Percentiles rank a stretch among this genome's conserved stretches.
Conservation (phyloP, 2,797 vertebrate species). For the Oreortyx pictus region DNA sequence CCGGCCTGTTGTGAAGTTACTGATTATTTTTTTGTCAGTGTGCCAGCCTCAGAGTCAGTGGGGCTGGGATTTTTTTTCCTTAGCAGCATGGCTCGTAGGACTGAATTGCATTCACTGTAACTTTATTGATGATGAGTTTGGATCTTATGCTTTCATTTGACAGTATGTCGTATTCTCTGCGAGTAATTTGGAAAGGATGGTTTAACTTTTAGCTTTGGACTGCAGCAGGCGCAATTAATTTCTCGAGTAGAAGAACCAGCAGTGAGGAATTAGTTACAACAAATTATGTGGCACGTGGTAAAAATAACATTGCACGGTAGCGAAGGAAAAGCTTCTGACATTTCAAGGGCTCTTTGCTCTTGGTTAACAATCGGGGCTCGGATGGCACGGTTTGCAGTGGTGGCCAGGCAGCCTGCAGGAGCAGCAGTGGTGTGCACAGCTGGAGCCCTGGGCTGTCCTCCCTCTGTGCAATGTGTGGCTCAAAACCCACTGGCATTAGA, state of each 20-base stretch:
- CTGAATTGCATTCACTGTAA: not conserved
- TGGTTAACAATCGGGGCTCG: slow-evolving; percentile 11
- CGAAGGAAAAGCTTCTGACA: not conserved
- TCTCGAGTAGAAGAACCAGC: slow-evolving; percentile 8
- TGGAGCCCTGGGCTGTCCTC: not conserved
- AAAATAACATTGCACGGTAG: slow-evolving; percentile 46
- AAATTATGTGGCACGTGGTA: slow-evolving; percentile 43
- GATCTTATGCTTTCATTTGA: not conserved
- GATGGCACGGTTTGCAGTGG: not conserved
- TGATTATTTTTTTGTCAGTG: not conserved
- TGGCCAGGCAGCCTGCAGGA: slow-evolving; percentile 34
- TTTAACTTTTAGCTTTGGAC: slow-evolving; percentile 25
- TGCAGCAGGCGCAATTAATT: not conserved
- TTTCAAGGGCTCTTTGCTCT: not conserved
- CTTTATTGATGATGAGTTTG: not conserved
- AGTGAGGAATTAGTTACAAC: slow-evolving; percentile 26
- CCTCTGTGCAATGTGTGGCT: not conserved
- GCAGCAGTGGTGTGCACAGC: slow-evolving; percentile 14
- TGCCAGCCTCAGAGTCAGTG: not conserved
- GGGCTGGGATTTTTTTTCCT: not conserved
- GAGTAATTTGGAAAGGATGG: slow-evolving; percentile 28
- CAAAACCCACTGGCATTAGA: not conserved
- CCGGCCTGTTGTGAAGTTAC: not conserved
- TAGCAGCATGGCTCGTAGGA: not conserved
- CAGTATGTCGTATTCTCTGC: not conserved